Percentiles rank a stretch among this genome's conserved stretches.
Evolutionary conservation across 2,888 invertebrate species (phyloP).

Genomic region (Sisyra terminalis): DNA sequence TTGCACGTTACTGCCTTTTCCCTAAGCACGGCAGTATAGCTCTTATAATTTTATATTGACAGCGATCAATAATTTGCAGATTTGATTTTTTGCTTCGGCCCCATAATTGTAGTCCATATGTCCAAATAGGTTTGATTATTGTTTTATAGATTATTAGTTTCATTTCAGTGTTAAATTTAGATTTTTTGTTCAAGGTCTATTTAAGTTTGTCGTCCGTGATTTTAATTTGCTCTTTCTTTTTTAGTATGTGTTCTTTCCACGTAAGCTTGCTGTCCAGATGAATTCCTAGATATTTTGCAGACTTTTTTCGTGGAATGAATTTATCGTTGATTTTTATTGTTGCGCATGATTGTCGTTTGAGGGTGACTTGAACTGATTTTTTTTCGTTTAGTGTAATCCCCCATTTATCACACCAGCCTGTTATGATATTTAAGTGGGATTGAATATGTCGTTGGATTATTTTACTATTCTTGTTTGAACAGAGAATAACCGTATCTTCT

Average conservation of each 20-base stretch:
- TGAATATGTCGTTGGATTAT: constrained; percentile 8
- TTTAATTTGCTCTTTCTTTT: too few relatives aligned
- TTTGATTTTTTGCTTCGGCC: too few relatives aligned
- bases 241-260: constrained; percentile 10
- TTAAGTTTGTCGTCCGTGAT: too few relatives aligned
- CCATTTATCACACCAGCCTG: constrained; percentile 12
- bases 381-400: constrained; percentile 11
- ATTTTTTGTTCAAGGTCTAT: too few relatives aligned
- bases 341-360: constrained; percentile 7
- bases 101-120: too few relatives aligned
- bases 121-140: too few relatives aligned
- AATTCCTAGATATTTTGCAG: constrained; percentile 14
- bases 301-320: constrained; percentile 9
- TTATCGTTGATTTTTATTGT: constrained; percentile 10
- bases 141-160: too few relatives aligned
- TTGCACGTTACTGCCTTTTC: too few relatives aligned
- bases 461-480: constrained; percentile 7
- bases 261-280: constrained; percentile 12
- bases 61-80: too few relatives aligned
- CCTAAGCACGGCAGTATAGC: too few relatives aligned
- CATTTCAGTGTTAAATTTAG: too few relatives aligned
- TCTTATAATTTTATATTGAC: too few relatives aligned
- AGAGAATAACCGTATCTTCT: constrained; percentile 10
- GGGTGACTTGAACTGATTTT: constrained; percentile 13
- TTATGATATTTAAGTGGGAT: constrained; percentile 7